Percentiles rank a stretch among this genome's conserved stretches.
Conservation (phyloP, 1,140 invertebrate genomes). For the Zaprionus capensis region DNA sequence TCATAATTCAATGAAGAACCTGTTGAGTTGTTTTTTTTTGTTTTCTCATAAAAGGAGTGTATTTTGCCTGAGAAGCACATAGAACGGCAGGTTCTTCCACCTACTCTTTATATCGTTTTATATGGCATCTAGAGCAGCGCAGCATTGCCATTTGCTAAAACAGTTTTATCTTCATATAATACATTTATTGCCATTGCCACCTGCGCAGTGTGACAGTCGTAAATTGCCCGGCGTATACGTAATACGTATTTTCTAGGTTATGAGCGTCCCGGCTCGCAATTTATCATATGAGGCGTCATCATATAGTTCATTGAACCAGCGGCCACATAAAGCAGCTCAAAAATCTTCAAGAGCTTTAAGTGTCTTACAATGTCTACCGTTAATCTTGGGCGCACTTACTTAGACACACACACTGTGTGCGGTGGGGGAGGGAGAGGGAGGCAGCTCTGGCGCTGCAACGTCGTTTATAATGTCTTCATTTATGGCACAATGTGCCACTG, state of each 20-base stretch:
- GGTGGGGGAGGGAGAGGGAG: background rate
- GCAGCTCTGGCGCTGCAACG: conserved; percentile 34
- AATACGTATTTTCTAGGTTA: conserved; percentile 17
- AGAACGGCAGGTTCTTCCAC: conserved; percentile 7
- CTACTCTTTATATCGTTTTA: conserved; percentile 18
- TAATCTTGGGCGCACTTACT: conserved; percentile 68
- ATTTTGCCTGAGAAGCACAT: background rate
- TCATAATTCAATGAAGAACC: conserved; percentile 8
- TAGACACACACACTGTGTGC: conserved; percentile 30
- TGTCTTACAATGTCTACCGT: conserved; percentile 80
- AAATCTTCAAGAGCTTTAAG: conserved; percentile 79
- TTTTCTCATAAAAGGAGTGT: conserved; percentile 10
- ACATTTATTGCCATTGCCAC: conserved; percentile 49
- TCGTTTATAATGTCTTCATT: conserved; percentile 81
- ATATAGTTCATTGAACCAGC: conserved; percentile 79
- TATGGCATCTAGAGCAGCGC: background rate
- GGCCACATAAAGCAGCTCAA: conserved; percentile 63
- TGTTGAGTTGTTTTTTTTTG: conserved; percentile 30
- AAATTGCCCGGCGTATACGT: conserved; percentile 27
- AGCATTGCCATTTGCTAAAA: conserved; percentile 33
- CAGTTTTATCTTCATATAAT: conserved; percentile 54
- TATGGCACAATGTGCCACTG: conserved; percentile 74
- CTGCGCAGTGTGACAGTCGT: conserved; percentile 36
- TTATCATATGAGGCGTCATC: conserved; percentile 68
- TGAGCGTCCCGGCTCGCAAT: conserved; percentile 43